A percentile compares a stretch with the other conserved stretches of the same genome.
Evolutionary conservation across 2,113 vertebrate species (phyloP).

Genomic region (Chaetorhynchus papuensis): DNA sequence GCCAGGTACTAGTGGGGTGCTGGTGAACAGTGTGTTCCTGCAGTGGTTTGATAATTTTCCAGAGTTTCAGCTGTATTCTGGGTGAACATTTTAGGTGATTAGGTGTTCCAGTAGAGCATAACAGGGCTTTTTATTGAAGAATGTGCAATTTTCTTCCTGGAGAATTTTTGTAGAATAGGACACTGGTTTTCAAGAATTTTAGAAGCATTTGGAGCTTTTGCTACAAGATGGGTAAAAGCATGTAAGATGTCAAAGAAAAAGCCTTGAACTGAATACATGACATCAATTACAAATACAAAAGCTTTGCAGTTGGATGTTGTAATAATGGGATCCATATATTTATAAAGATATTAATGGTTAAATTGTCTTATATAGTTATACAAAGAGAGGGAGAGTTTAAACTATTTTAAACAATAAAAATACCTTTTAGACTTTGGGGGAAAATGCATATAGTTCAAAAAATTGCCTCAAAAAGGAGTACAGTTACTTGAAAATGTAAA

Average conservation of each 20-base stretch:
- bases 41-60: background rate
- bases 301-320: background rate
- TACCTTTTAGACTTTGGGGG: background rate
- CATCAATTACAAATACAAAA: background rate
- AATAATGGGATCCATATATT: background rate
- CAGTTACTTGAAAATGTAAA: background rate
- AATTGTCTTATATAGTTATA: background rate
- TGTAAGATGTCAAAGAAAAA: background rate
- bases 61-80: background rate
- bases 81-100: background rate
- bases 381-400: background rate
- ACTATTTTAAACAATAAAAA: background rate
- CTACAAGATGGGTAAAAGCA: background rate
- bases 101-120: background rate
- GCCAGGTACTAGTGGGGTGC: background rate
- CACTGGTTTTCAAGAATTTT: background rate
- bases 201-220: background rate
- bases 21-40: background rate
- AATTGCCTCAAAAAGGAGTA: background rate
- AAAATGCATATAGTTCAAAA: background rate
- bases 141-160: background rate
- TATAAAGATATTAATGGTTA: background rate
- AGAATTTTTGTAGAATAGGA: background rate
- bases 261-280: background rate
- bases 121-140: background rate